Conservation (phyloP, 2,888 invertebrate species). For the Teinopalpus imperialis region DNA sequence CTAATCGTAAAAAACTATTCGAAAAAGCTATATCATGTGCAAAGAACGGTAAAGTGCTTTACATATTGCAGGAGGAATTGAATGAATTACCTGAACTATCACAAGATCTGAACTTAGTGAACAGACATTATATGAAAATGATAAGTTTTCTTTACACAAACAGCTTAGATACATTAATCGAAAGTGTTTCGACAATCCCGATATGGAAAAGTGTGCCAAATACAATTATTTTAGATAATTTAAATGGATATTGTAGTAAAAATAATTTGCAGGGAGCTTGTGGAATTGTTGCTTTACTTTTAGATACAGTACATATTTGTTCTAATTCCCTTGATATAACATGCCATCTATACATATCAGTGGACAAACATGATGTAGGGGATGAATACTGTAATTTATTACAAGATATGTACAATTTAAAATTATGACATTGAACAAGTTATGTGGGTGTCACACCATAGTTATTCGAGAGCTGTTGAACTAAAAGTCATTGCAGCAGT, state of each 20-base stretch:
- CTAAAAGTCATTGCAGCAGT: no score
- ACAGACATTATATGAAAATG: conserved; percentile 69
- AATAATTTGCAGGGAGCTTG: conserved; percentile 57
- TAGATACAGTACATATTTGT: conserved; percentile 55
- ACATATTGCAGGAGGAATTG: conserved; percentile 60
- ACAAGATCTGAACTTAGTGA: conserved; percentile 54
- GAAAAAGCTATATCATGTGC: conserved; percentile 55
- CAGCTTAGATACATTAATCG: conserved; percentile 53
- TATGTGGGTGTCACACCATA: no score
- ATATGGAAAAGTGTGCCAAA: conserved; percentile 64
- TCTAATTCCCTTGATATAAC: conserved; percentile 38
- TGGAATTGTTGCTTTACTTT: conserved; percentile 56
- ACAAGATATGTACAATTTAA: conserved; percentile 46
- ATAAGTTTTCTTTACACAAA: conserved; percentile 68
- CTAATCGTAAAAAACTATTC: conserved; percentile 61
- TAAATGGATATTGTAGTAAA: conserved; percentile 52
- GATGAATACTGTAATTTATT: conserved; percentile 53
- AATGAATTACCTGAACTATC: conserved; percentile 65
- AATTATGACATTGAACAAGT: background rate
- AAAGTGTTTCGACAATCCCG: conserved; percentile 56
- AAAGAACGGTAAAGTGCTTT: conserved; percentile 63
- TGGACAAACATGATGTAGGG: conserved; percentile 43
- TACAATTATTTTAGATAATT: conserved; percentile 64
- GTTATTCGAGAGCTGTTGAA: no score
- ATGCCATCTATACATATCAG: conserved; percentile 53